Evolutionary conservation across 92 coral and sea anemone species (phyloP), one percentile per base, ranked within the genome.

Genomic region (Bergia puertoricense): DNA sequence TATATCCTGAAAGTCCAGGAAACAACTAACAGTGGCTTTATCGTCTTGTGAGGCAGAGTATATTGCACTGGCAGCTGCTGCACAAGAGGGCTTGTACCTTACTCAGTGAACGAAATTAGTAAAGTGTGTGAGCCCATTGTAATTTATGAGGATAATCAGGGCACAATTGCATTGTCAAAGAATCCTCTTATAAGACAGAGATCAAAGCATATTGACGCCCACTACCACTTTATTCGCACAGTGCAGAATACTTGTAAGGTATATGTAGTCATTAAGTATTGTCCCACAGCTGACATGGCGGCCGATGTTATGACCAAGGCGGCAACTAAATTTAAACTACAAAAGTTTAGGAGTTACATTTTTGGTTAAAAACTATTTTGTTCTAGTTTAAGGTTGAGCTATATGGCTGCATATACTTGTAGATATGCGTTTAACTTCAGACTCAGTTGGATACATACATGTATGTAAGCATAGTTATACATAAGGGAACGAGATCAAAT

Each of bases 31-130:
- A 15, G 92, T 90, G 68, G 90, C 90, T 37, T 82, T 90, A 2
- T 87, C 88, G 16, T 86, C 88, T 1, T 79, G 83, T 54, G 88
- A 90, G 51, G 92, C 83, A 36, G 92, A 90, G 89, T 85, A 84
- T 51, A 84, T 89, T 45, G 91, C 84, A 23, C 50, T 89, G 50
- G 85, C 91, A 38, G 80, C 86, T 38, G 78, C 92, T 69, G 90
- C 59, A 3, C 90, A 80, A 44, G 92, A 90, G 40, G 82, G 74
- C 39, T 1, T 86, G 38, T 86, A 86, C 6, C 74, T 86, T 71
- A 59, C 71, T 13, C 88, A 86, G 59, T 23, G 73, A 30, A 11
- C 0, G 87, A 79, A 76, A 46, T 86, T 15, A 38, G 38, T 59
- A 68, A 44, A 78, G 69, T 51, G n/a, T 6, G 59, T 88, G 82